Percentiles rank a stretch among this genome's conserved stretches.
Evolutionary conservation across 1,140 invertebrate species (phyloP).

Genomic region (Drosophila willistoni): DNA sequence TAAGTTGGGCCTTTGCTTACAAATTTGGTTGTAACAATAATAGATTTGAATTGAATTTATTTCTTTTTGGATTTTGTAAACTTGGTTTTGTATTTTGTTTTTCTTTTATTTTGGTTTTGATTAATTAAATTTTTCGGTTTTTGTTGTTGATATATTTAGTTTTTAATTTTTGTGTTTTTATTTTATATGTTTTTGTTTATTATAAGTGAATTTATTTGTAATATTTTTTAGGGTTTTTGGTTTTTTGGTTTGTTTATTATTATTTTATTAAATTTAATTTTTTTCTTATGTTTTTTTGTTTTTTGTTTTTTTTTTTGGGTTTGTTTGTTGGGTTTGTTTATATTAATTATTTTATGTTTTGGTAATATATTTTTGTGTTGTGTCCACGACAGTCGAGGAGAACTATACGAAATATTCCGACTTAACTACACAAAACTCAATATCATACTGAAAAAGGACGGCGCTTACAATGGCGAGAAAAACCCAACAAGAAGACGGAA

Average conservation of each 20-base stretch:
- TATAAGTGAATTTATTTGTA: conserved; percentile 42
- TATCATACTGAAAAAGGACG: conserved; percentile 82
- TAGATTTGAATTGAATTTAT: conserved; percentile 58
- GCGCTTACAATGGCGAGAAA: conserved; percentile 69
- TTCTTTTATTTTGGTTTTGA: conserved; percentile 35
- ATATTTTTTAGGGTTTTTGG: conserved; percentile 45
- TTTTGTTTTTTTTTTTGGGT: conserved; percentile 46
- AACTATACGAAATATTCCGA: conserved; percentile 83
- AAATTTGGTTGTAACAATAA: conserved; percentile 64
- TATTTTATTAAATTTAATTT: conserved; percentile 39
- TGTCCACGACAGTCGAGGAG: conserved; percentile 81
- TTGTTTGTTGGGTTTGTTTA: conserved; percentile 36
- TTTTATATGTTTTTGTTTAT: conserved; percentile 31
- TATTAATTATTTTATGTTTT: conserved; percentile 56
- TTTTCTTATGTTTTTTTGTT: conserved; percentile 24
- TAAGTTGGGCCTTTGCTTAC: conserved; percentile 58
- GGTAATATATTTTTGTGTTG: conserved; percentile 65
- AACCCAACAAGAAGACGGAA: conserved; percentile 53
- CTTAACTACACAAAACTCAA: conserved; percentile 83
- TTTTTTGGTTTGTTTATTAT: conserved; percentile 36
- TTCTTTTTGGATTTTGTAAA: conserved; percentile 57
- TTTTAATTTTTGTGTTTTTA: conserved; percentile 71
- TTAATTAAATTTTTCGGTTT: conserved; percentile 40
- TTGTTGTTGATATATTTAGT: conserved; percentile 42
- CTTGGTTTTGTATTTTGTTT: conserved; percentile 42